Base-by-base conservation (phyloP, 2,888 invertebrate genomes). In the Drosophila ezoana region DNA sequence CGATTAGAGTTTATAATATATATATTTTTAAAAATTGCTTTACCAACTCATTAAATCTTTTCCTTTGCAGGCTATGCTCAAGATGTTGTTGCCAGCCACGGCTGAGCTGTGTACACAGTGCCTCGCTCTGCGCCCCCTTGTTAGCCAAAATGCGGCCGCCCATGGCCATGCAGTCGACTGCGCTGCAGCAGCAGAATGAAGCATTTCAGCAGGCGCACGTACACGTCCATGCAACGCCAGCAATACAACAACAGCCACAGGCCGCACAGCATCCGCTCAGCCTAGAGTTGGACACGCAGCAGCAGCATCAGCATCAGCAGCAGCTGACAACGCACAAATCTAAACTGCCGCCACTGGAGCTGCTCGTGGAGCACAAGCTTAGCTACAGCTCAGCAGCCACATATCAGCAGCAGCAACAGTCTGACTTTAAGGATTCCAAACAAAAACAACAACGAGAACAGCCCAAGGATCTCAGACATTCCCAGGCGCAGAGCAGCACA, bases 91-190 rank as follows among this genome's bases (percentile, higher is more conserved):
- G 51, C 69, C 74, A 72, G 76, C 58, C 72, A 76, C 78, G 81
- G 79, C 72, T 83, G 76, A 79, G 88, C 77, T 73, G 54, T 76
- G 78, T 35, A 51, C 41, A 48, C 11, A 14, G 33, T 20, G 37
- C 14, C 38, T 14, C 33, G 49, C 33, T 38, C 38, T 45, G 48
- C 48, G 45, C 48, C 51, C 56, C 40, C 40, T 41, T 53, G 49
- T 41, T 44, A 53, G 51, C 60, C 81, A 90, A 73, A 72, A 90
- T 90, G 90, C 81, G 90, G 81, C 90, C 90, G 60, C 90, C 90
- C 57, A 80, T 79, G 72, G 85, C 89, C 65, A 81, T 89, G 84
- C 91, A 89, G 67, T 76, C 90, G 65, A 76, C 81, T 61, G 79
- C 28, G 28, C 89, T 61, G 79, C 89, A 71, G 82, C 91, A 89